Evolutionary conservation across 1,140 invertebrate species (phyloP).

Genomic region (Pseudomyrmex cubaensis): DNA sequence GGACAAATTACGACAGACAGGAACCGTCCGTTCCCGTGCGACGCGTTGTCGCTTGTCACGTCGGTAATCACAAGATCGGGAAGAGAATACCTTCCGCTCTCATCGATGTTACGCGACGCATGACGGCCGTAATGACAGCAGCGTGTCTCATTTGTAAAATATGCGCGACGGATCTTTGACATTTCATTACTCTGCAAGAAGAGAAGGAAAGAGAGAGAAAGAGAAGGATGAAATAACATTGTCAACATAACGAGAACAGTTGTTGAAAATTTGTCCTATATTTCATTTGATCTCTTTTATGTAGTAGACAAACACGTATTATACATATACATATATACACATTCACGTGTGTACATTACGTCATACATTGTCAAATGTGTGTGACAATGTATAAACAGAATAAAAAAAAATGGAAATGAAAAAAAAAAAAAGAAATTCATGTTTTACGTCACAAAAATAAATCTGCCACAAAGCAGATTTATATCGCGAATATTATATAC

Average conservation of each 20-base stretch:
- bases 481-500: not conserved
- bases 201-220: not conserved
- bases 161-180: not conserved
- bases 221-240: not conserved
- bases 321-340: not conserved
- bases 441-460: slow-evolving; percentile 27
- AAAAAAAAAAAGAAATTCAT: not conserved
- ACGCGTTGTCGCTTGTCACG: not conserved
- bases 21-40: not conserved
- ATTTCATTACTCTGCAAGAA: not conserved
- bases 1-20: slow-evolving; percentile 29
- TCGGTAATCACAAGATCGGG: slow-evolving; percentile 24
- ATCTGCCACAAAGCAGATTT: slow-evolving; percentile 8
- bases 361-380: not conserved
- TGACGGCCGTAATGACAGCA: too few relatives aligned
- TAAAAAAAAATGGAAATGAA: not conserved
- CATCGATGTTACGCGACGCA: not conserved
- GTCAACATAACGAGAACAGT: not conserved
- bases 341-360: not conserved
- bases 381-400: not conserved
- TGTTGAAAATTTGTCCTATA: not conserved
- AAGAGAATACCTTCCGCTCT: not conserved
- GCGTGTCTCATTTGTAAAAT: slow-evolving; percentile 16
- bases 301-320: too few relatives aligned
- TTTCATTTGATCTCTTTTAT: not conserved